Base-by-base conservation (phyloP, 2,888 invertebrate genomes). In the Sinodicranocentrus sp. region DNA sequence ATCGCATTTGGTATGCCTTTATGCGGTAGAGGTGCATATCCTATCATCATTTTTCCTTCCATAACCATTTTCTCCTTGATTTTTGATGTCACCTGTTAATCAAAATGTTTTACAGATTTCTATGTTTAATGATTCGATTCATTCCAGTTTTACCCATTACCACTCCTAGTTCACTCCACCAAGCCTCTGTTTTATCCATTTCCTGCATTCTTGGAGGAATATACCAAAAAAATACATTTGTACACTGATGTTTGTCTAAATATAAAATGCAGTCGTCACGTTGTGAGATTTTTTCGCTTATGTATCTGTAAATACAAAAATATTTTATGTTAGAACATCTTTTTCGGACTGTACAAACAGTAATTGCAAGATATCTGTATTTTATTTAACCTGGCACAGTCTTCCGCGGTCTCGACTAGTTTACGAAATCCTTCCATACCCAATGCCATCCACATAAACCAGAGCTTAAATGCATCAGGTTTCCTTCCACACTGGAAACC, bases 381-480 rank as follows among this genome's bases (percentile, higher is more conserved):
- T n/a, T n/a, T n/a, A 68, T n/a, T 21, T 2, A 26, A 92, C 88
- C 91, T 92, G 0, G 94, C 93, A 72, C 92, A 91, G 1, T 92
- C 91, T 91, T 95, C 93, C 0, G 94, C 93, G 68, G 92, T 92
- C 87, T 96, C 94, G 0, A 95, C 92, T 0, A 94, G 91, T 0
- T 89, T 88, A 63, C 91, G 91, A 0, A 95, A 91, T 0, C 94
- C 94, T 0, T 89, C 89, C 65, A 93, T 93, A 0, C 96, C 95
- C 0, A 95, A 92, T 0, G 96, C 95, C 90, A 96, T 95, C 94
- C 97, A 96, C 94, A 97, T 95, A 86, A 97, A 91, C 97, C 98
- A 98, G 5, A 98, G 92, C 91, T 98, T 98, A 90, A 97, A 95
- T 0, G 95, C 94, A 90, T 98, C 98, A 73, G 96, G 95, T 92